A percentile compares a stretch with the other conserved stretches of the same genome.
These are phyloP conservation scores for Pseudopipra pipra DNA, from an alignment of 2,113 vertebrate genomes.

Conservation along the genomic window DNA sequence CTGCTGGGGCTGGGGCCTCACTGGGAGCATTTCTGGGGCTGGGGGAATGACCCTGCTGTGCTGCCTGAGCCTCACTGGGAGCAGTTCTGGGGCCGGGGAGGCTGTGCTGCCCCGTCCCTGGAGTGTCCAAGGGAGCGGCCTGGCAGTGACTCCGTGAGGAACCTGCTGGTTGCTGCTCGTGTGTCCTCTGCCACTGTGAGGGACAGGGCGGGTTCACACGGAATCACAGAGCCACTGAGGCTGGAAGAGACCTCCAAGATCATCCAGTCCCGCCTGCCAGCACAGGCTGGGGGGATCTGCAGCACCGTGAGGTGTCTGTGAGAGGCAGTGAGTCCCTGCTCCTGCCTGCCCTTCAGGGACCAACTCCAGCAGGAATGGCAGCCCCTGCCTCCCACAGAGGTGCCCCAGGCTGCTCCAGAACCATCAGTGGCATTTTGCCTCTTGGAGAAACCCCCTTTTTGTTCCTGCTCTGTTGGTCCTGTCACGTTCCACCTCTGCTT, in stretches of 20 bases:
- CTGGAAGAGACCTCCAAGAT: not conserved
- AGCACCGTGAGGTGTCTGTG: not conserved
- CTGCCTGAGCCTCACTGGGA: no score
- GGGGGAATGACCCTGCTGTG: not conserved
- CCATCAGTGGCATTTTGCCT: not conserved
- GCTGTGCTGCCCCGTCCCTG: not conserved
- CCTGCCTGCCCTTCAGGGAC: not conserved
- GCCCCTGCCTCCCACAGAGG: not conserved
- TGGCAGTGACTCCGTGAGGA: rapidly evolving
- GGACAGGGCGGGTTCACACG: not conserved
- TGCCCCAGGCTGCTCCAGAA: not conserved
- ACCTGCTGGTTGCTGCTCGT: not conserved
- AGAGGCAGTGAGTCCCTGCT: not conserved
- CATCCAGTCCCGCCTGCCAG: not conserved
- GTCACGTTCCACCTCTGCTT: not conserved
- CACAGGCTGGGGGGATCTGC: not conserved
- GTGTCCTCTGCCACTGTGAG: not conserved
- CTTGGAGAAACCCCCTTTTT: not conserved
- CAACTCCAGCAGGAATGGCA: not conserved
- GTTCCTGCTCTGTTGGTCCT: not conserved
- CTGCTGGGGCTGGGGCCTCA: not conserved
- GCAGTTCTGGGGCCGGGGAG: not conserved
- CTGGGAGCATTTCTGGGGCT: no score
- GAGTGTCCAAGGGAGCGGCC: rapidly evolving
- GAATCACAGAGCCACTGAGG: not conserved